Evolutionary conservation across 2,113 vertebrate genomes (phyloP).

Genomic region (Macrotus californicus): DNA sequence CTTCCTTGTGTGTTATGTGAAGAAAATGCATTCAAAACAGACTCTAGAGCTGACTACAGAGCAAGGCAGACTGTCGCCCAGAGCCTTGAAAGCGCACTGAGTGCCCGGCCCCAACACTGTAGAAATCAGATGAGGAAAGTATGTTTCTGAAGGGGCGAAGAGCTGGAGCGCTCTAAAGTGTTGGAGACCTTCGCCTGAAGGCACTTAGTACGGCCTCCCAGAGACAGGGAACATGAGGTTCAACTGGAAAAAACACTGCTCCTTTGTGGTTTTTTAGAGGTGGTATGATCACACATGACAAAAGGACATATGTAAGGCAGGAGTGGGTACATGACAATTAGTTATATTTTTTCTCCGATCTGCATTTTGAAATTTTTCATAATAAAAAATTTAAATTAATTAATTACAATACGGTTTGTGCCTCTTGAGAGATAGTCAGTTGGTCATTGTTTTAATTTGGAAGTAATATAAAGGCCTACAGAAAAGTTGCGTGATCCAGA

Average conservation of each 20-base stretch:
- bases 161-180: background rate
- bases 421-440: background rate
- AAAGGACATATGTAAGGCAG: background rate
- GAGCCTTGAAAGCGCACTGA: background rate
- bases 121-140: background rate
- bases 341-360: background rate
- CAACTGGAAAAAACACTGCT: background rate
- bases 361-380: background rate
- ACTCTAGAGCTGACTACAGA: background rate
- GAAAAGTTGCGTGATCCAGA: background rate
- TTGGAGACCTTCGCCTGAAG: no score
- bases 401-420: background rate
- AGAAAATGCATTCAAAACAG: background rate
- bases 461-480: background rate
- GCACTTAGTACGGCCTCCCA: background rate
- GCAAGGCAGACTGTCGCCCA: background rate
- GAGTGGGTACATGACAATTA: background rate
- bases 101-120: rapidly evolving
- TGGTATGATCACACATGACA: background rate
- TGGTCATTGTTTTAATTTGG: background rate
- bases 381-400: background rate
- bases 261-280: background rate
- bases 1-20: background rate
- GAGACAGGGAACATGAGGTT: background rate
- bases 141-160: background rate